Evolutionary conservation across 2,113 vertebrate genomes (phyloP).

Genomic region (Platysteira castanea): DNA sequence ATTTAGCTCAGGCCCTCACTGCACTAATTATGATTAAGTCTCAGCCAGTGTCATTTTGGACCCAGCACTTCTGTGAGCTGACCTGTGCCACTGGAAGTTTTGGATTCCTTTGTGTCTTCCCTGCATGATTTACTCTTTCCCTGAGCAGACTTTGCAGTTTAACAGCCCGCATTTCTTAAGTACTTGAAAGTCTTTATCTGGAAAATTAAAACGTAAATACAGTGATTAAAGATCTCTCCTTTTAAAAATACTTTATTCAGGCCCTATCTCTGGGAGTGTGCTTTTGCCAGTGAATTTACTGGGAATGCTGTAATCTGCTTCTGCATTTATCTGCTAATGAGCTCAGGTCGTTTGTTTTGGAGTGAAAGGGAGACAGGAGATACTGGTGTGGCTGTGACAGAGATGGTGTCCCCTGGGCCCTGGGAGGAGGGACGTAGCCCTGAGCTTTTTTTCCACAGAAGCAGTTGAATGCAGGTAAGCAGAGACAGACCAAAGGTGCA

Average conservation of each 20-base stretch:
- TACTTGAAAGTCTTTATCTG: background rate
- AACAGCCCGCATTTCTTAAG: background rate
- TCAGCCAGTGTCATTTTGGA: background rate
- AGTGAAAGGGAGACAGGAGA: background rate
- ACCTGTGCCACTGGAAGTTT: background rate
- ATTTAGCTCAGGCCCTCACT: background rate
- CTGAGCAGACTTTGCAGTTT: background rate
- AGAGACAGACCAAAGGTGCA: background rate
- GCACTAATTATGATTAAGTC: background rate
- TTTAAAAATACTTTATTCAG: background rate
- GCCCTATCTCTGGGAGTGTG: background rate
- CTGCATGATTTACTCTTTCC: background rate
- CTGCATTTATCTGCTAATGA: background rate
- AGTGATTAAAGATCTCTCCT: background rate
- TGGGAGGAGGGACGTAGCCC: background rate
- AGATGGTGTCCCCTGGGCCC: background rate
- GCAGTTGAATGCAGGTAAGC: background rate
- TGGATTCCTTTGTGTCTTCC: background rate
- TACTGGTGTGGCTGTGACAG: background rate
- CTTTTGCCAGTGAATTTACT: background rate
- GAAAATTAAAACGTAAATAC: background rate
- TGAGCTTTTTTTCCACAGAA: background rate
- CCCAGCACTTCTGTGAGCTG: background rate
- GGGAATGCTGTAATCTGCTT: background rate
- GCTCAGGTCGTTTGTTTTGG: background rate